Base-by-base conservation (phyloP, 2,113 vertebrate species). In the Pangasianodon gigas region DNA sequence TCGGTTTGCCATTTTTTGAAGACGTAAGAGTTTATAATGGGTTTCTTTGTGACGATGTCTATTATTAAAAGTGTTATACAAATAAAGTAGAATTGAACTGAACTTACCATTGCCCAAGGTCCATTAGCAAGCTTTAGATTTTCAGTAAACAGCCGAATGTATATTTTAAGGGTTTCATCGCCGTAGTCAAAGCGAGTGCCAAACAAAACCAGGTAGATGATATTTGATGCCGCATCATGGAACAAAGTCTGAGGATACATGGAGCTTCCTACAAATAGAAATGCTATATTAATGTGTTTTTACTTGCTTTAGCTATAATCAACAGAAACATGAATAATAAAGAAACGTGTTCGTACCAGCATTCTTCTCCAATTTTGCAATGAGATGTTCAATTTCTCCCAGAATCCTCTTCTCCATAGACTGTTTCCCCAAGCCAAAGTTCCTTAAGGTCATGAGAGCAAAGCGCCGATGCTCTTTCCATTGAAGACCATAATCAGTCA, bases 371-470 rank as follows among this genome's bases (percentile, higher is more conserved):
- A 94, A 41, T 21, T 74, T 62, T 41, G 87, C 89, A 69, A 85
- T 46, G 26, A 93, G 5, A n/a, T 94, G 87, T 16, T 91, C 41
- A 11, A 93, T 93, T 91, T 97, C 97, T 85, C 96, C 93, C 0
- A 51, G 87, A 93, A 97, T 94, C 91, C 91, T 94, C 32, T 95
- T 90, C 89, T 97, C 97, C 95, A 97, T 92, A 0, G 96, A 94
- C 92, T 95, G 95, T 91, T 97, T 97, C 91, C 96, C 97, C 94
- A 97, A 92, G 6, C 96, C 96, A 29, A 97, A 96, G 93, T 96
- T 95, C 91, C 94, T 96, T 91, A 97, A 88, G 0, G 95, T 95
- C 81, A 93, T 92, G 32, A 97, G 44, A 0, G 94, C 77, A 60
- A 97, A 97, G 62, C 93, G 95, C 5, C 96, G 93, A 86, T 93